A percentile compares a stretch with the other conserved stretches of the same genome.
Evolutionary conservation across 2,888 invertebrate genomes (phyloP).

Genomic region (Rhimphoctona megacephalus): DNA sequence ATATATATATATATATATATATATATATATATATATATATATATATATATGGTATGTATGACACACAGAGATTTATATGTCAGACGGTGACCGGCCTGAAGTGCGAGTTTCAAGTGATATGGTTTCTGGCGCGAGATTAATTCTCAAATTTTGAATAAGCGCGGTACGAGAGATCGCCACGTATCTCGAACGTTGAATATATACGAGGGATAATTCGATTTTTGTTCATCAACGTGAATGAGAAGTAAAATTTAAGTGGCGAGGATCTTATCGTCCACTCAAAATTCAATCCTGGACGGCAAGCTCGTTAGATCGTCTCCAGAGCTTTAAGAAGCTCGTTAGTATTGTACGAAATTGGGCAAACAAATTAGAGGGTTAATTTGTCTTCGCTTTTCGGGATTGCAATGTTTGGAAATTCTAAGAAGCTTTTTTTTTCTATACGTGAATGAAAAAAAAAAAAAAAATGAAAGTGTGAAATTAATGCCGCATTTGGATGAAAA

Average conservation of each 20-base stretch:
- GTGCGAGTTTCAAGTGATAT: conserved; percentile 47
- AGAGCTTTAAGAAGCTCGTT: background rate
- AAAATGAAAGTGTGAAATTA: background rate
- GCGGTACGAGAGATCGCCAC: background rate
- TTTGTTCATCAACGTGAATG: background rate
- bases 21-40: conserved; percentile 42
- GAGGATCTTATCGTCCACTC: background rate
- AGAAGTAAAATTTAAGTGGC: background rate
- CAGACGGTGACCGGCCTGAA: conserved; percentile 31
- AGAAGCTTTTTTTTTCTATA: background rate
- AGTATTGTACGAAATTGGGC: background rate
- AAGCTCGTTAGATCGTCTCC: background rate
- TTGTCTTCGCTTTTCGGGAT: background rate
- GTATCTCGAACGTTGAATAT: background rate
- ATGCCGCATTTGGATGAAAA: conserved; percentile 3
- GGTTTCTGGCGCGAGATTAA: conserved; percentile 49
- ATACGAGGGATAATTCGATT: background rate
- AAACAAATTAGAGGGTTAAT: background rate
- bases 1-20: conserved; percentile 46
- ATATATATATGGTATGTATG: conserved; percentile 49
- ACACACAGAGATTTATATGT: conserved; percentile 5
- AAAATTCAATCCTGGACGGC: background rate
- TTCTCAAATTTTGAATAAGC: conserved; percentile 46
- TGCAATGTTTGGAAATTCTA: background rate
- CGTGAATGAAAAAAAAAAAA: background rate